A percentile compares a stretch with the other conserved stretches of the same genome.
phyloP scores from a whole-genome alignment of 2,888 invertebrate genomes.

The Caenorhabditis imperialis region DNA sequence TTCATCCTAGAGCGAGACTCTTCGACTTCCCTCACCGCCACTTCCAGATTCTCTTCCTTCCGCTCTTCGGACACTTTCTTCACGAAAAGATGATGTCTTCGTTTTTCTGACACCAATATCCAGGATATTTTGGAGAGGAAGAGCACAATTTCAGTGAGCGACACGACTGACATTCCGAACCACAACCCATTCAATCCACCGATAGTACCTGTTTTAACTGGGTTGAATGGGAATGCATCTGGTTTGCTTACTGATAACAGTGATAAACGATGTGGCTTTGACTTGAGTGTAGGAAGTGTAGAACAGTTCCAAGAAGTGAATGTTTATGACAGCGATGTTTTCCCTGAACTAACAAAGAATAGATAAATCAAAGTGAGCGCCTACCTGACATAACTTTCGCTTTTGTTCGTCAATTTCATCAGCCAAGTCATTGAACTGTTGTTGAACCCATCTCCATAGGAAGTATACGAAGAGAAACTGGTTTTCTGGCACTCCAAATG shows the following conservation, averaged over 20 bases:
- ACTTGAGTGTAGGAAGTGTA: slow-evolving; percentile 43
- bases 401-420: slow-evolving; percentile 28
- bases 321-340: slow-evolving; percentile 40
- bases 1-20: slow-evolving; percentile 18
- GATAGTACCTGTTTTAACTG: slow-evolving; percentile 25
- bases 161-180: slow-evolving; percentile 47
- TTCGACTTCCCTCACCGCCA: slow-evolving; percentile 17
- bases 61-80: slow-evolving; percentile 28
- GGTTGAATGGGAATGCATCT: too few relatives aligned
- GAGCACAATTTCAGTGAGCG: slow-evolving; percentile 23
- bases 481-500: slow-evolving; percentile 49
- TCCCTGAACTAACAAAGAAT: slow-evolving; percentile 11
- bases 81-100: slow-evolving; percentile 30
- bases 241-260: slow-evolving; percentile 18
- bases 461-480: slow-evolving; percentile 68
- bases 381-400: slow-evolving; percentile 51
- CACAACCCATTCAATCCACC: slow-evolving; percentile 42
- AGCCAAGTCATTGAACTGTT: slow-evolving; percentile 63
- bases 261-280: slow-evolving; percentile 26
- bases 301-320: slow-evolving; percentile 37
- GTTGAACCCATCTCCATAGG: slow-evolving; percentile 69
- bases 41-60: slow-evolving; percentile 17
- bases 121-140: slow-evolving; percentile 25
- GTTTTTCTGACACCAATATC: slow-evolving; percentile 17
- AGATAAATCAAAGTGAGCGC: not conserved